Conservation (phyloP, 2,113 vertebrate species). For the Podilymbus podiceps region DNA sequence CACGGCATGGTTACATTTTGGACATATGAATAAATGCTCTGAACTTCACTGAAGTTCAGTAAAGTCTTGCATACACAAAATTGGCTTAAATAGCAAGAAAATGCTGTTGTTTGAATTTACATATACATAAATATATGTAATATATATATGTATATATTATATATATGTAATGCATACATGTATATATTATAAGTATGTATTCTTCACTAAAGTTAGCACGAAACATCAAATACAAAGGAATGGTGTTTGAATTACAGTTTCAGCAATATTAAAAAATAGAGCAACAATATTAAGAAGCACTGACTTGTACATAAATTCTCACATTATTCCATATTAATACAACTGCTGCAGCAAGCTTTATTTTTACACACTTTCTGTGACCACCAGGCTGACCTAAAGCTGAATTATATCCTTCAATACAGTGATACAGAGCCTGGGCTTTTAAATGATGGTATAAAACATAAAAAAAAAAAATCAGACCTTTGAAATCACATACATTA, state of each 20-base stretch:
- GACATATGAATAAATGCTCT: background rate
- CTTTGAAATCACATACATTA: background rate
- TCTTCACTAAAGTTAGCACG: background rate
- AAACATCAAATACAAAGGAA: background rate
- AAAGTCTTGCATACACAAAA: background rate
- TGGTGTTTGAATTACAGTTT: background rate
- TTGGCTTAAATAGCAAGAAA: background rate
- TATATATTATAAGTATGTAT: background rate
- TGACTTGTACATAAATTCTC: background rate
- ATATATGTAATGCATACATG: no score
- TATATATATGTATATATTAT: no score
- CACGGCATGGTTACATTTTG: background rate
- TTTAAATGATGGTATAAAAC: background rate
- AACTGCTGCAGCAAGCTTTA: background rate
- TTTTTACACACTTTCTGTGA: background rate
- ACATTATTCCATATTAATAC: background rate
- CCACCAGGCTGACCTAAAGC: background rate
- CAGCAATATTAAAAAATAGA: background rate
- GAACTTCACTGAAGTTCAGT: background rate
- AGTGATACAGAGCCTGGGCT: background rate
- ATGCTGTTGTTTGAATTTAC: background rate
- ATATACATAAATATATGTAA: no score
- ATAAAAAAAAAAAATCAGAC: background rate
- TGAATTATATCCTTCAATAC: background rate
- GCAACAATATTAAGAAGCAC: background rate